These are phyloP conservation scores for Spea hammondii DNA, from an alignment of 2,797 vertebrate species.

Conservation along the genomic window DNA sequence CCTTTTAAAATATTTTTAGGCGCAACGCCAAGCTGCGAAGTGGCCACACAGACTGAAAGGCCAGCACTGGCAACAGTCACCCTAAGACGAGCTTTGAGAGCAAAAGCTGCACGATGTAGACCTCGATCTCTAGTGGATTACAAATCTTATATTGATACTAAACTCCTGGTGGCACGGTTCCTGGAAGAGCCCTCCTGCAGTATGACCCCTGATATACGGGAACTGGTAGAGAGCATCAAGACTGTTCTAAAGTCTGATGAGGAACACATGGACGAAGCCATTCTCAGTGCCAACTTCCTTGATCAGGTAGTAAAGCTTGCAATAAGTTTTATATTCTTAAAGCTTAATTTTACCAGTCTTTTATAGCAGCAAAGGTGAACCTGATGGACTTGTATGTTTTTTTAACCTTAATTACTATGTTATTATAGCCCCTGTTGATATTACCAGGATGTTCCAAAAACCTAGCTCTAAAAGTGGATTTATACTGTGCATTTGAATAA, in stretches of 20 bases:
- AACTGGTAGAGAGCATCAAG: constrained; percentile 81
- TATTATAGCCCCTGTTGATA: too few species aligned
- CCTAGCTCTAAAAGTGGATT: too few species aligned
- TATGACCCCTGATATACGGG: constrained; percentile 73
- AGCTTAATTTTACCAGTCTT: too few species aligned
- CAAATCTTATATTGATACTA: constrained; percentile 78
- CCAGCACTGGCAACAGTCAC: constrained; percentile 58
- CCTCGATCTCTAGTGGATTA: constrained; percentile 78
- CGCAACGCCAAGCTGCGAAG: constrained; percentile 67
- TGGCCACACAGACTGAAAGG: constrained; percentile 69
- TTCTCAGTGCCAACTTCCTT: constrained; percentile 79
- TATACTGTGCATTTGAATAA: too few species aligned
- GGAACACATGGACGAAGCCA: constrained; percentile 81
- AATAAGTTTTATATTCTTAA: too few species aligned
- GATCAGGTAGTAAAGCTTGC: constrained; percentile 69
- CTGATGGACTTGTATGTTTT: too few species aligned
- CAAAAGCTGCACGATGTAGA: constrained; percentile 60
- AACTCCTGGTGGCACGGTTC: constrained; percentile 72
- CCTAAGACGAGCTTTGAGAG: constrained; percentile 55
- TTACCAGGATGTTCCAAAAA: too few species aligned
- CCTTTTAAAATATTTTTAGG: constrained; percentile 43
- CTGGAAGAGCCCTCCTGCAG: constrained; percentile 75
- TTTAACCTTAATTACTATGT: too few species aligned
- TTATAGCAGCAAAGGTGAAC: too few species aligned
- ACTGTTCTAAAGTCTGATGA: constrained; percentile 80